These are phyloP conservation scores for Cygnus atratus DNA, from an alignment of 2,113 vertebrate species.

Conservation along the genomic window DNA sequence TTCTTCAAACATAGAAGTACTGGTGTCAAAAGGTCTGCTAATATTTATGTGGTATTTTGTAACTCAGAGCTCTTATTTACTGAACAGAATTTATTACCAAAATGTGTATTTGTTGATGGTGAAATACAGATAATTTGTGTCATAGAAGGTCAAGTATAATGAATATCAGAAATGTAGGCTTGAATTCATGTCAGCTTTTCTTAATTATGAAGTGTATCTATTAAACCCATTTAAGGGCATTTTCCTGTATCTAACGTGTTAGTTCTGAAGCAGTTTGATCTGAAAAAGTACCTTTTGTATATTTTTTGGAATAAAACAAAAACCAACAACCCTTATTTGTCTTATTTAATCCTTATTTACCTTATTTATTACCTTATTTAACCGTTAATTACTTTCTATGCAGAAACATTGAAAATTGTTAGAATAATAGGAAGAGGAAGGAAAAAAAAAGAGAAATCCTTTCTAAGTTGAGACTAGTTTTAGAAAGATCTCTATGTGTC, in stretches of 20 bases:
- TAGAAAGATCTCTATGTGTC: background rate
- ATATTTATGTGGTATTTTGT: background rate
- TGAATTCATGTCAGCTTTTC: background rate
- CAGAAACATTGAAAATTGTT: background rate
- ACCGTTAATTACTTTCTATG: background rate
- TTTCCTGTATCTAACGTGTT: background rate
- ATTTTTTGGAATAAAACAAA: background rate
- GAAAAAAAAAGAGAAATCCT: background rate
- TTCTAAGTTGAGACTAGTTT: background rate
- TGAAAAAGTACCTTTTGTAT: background rate
- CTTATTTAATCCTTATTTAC: too few species aligned
- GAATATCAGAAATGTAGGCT: background rate
- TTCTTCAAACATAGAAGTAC: background rate
- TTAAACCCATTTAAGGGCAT: background rate
- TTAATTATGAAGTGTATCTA: background rate
- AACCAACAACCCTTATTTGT: background rate
- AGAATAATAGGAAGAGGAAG: background rate
- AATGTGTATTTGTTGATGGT: background rate
- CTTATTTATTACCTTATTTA: too few species aligned
- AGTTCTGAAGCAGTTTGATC: background rate
- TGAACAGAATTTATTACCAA: background rate
- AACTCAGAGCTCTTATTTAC: background rate
- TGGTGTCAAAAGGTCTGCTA: background rate
- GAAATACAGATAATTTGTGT: background rate
- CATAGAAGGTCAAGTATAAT: background rate